A percentile compares a stretch with the other conserved stretches of the same genome.
phyloP scores from a whole-genome alignment of 2,113 vertebrate genomes.

The Tonatia bakeri region DNA sequence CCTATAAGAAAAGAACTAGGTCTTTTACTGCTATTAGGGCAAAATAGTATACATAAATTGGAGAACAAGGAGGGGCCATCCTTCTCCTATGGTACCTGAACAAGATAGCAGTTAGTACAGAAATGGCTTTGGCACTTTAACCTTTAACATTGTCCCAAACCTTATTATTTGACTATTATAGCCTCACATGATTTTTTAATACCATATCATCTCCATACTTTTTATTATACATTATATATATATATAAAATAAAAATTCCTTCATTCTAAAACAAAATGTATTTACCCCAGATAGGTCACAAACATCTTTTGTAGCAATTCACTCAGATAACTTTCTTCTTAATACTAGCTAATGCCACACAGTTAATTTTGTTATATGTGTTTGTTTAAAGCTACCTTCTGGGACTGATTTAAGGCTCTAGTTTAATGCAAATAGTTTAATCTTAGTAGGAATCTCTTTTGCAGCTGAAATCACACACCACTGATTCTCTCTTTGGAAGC shows the following conservation, averaged over 20 bases:
- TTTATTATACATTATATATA: conserved; percentile 76
- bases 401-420: conserved; percentile 78
- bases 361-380: conserved; percentile 48
- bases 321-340: conserved; percentile 49
- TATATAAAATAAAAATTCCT: conserved; percentile 67
- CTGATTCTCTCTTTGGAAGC: conserved; percentile 84
- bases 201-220: background rate
- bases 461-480: conserved; percentile 78
- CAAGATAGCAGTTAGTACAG: conserved; percentile 51
- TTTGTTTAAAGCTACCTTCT: conserved; percentile 55
- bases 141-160: conserved; percentile 15
- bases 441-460: conserved; percentile 17
- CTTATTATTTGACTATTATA: conserved; percentile 14
- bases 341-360: conserved; percentile 40
- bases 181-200: conserved; percentile 54
- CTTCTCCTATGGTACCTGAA: conserved; percentile 32
- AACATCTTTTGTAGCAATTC: conserved; percentile 26
- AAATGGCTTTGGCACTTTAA: conserved; percentile 75
- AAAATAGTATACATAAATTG: conserved; percentile 10
- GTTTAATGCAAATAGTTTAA: conserved; percentile 51
- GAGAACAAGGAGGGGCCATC: background rate
- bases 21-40: background rate
- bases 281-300: background rate
- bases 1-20: conserved; percentile 23
- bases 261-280: conserved; percentile 57